A percentile compares a stretch with the other conserved stretches of the same genome.
These are phyloP conservation scores for Serranus cabrilla DNA, from an alignment of 2,797 vertebrate species.

Conservation along the genomic window DNA sequence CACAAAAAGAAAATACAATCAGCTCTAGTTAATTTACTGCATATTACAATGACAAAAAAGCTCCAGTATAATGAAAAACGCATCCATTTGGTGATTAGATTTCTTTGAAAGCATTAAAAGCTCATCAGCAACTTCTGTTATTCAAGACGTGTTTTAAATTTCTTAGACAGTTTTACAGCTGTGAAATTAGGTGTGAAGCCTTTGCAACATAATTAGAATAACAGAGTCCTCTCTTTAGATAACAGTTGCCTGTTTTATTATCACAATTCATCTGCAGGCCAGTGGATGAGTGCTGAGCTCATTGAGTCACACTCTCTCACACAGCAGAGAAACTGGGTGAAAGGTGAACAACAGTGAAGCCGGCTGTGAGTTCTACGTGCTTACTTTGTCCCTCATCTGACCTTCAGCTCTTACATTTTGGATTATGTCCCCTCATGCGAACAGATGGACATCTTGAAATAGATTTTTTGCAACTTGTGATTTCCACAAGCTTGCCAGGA, in stretches of 20 bases:
- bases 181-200: neutral
- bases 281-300: constrained; percentile 26
- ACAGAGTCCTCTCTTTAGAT: neutral
- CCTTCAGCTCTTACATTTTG: constrained; percentile 43
- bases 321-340: constrained; percentile 69
- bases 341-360: constrained; percentile 55
- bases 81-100: neutral
- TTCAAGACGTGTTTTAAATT: neutral
- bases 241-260: constrained; percentile 5
- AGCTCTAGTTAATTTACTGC: neutral
- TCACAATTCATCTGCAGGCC: constrained; percentile 13
- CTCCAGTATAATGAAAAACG: neutral
- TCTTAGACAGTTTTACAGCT: neutral
- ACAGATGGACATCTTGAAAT: constrained; percentile 20
- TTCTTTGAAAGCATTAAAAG: neutral
- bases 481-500: constrained; percentile 5
- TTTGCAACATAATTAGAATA: neutral
- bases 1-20: constrained; percentile 33
- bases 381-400: constrained; percentile 53
- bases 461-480: neutral
- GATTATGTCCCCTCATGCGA: neutral
- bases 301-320: constrained; percentile 19
- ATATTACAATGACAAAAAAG: neutral
- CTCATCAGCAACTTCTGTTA: neutral
- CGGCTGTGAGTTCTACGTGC: neutral